Evolutionary conservation across 2,113 vertebrate species (phyloP).

Genomic region (Pampusana beccarii): DNA sequence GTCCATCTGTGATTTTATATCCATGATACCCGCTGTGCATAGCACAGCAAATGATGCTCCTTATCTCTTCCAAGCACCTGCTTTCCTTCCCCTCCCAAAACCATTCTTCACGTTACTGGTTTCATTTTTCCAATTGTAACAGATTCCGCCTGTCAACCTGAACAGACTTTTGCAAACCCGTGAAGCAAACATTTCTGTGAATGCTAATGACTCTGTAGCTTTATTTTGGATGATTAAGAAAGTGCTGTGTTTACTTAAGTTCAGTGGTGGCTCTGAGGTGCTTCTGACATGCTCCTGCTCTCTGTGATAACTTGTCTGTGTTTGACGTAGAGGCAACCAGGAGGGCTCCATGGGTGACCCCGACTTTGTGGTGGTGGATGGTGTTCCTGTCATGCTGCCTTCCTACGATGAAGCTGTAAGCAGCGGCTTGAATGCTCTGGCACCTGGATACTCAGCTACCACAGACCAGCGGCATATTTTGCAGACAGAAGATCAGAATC

Average conservation of each 20-base stretch:
- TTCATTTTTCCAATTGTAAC: background rate
- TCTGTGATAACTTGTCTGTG: background rate
- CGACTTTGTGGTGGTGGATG: conserved; percentile 86
- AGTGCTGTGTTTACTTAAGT: background rate
- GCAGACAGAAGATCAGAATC: conserved; percentile 80
- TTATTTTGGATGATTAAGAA: background rate
- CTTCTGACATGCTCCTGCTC: background rate
- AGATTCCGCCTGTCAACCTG: background rate
- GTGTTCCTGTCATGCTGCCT: conserved; percentile 85
- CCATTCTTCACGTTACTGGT: background rate
- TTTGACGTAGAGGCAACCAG: conserved; percentile 72
- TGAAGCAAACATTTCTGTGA: background rate
- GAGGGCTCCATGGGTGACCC: conserved; percentile 76
- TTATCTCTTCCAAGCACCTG: background rate
- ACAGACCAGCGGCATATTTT: conserved; percentile 67
- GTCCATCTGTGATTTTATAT: background rate
- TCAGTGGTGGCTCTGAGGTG: background rate
- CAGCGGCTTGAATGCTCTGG: conserved; percentile 66
- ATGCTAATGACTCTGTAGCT: background rate
- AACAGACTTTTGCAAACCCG: background rate
- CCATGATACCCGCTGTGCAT: background rate
- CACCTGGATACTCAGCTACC: conserved; percentile 69
- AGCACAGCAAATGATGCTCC: background rate
- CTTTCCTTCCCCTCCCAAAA: background rate
- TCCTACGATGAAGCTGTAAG: conserved; percentile 88